Evolutionary conservation across 1,140 invertebrate species (phyloP), one percentile per base, ranked within the genome.

Genomic region (Zaprionus davidi): DNA sequence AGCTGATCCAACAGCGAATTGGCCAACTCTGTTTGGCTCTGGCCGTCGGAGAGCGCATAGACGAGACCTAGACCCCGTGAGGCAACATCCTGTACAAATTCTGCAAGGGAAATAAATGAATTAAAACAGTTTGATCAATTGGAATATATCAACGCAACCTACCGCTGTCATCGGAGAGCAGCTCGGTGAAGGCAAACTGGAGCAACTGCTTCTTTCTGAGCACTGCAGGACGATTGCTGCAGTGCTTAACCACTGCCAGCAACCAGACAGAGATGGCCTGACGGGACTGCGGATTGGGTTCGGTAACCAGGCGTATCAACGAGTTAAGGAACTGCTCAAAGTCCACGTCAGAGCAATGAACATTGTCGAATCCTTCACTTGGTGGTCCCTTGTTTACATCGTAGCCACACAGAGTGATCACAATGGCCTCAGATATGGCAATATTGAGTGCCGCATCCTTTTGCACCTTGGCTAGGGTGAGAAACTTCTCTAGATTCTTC

Each of bases 151-250:
- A 3, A 7, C 5, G 2, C 11, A n/a, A 90, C 93, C 90, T 94
- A 98, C 97, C 97, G 93, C 97, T 98, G 92, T 96, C 97, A 92
- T 99, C 98, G 2, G 96, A 96, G 5, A 99, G 93, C 71, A 97
- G 95, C 86, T 96, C 95, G 94, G 98, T 97, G 83, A 99, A 99
- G 5, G 96, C 96, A 76, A 95, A 94, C 92, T 99, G 98, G 41
- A 99, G 94, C 12, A 93, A 90, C 53, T 94, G 93, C 44, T 98
- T 93, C 68, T 95, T 94, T 34, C 94, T 93, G 76, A 96, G 94
- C 34, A 98, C 94, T 0, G 95, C 95, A 55, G 94, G 93, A 22
- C 96, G 94, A 49, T 95, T 94, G 11, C 95, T 94, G 91, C 97
- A 98, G 79, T 96, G 95, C 92, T 97, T 97, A 3, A 98, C 92